phyloP scores from a whole-genome alignment of 1,140 invertebrate species.

The Acarapis woodi region DNA sequence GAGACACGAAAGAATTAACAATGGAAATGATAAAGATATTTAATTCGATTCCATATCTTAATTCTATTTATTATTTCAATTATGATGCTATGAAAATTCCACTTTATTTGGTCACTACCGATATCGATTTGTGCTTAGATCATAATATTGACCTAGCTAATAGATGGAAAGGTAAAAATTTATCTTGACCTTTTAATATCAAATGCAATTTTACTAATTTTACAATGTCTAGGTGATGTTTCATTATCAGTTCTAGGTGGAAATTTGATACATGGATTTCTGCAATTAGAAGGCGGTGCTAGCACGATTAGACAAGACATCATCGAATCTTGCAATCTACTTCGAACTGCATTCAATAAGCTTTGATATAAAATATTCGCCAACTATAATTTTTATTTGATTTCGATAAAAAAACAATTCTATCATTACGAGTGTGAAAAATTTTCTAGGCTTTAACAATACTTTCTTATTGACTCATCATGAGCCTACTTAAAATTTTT shows the following conservation, averaged over 20 bases:
- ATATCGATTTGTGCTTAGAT: not conserved
- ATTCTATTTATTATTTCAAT: not conserved
- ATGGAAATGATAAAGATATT: not conserved
- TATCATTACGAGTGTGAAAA: no score
- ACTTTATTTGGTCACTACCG: not conserved
- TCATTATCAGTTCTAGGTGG: not conserved
- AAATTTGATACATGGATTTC: slow-evolving; percentile 1
- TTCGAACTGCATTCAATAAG: no score
- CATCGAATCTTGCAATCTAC: no score
- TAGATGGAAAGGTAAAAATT: not conserved
- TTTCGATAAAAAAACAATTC: no score
- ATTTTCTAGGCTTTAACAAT: no score
- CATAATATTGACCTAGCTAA: not conserved
- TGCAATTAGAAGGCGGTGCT: no score
- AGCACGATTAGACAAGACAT: no score
- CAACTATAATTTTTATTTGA: no score
- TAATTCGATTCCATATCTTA: not conserved
- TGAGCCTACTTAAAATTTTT: no score
- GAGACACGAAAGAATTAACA: not conserved
- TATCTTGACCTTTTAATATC: not conserved
- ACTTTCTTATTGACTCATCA: no score
- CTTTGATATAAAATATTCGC: no score
- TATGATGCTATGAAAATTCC: not conserved
- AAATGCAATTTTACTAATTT: not conserved
- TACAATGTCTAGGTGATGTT: not conserved